Evolutionary conservation across 2,113 vertebrate species (phyloP).

Genomic region (Xenus cinereus): DNA sequence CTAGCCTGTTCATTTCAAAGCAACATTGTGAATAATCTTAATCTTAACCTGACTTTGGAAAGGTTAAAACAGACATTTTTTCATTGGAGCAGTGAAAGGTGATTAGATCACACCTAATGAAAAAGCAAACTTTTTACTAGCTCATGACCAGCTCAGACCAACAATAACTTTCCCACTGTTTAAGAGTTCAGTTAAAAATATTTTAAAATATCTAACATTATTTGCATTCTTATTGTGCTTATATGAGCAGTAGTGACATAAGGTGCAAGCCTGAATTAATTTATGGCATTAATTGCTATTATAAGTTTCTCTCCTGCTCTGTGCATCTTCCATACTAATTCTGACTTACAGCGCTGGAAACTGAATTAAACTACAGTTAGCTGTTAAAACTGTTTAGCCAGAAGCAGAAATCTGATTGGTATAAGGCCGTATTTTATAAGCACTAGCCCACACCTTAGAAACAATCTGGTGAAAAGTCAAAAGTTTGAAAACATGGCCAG

Average conservation of each 20-base stretch:
- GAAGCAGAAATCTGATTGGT: neutral
- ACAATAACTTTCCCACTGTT: constrained; percentile 23
- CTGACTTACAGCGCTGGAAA: neutral
- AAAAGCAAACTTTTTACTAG: constrained; percentile 43
- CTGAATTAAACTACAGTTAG: neutral
- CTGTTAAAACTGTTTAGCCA: neutral
- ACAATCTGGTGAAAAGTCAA: neutral
- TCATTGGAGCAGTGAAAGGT: constrained; percentile 9
- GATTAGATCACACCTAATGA: constrained; percentile 63
- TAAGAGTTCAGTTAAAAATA: neutral
- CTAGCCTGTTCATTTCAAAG: neutral
- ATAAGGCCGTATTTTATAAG: neutral
- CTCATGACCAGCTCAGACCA: neutral
- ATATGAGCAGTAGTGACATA: neutral
- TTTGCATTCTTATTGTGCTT: neutral
- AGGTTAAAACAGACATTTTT: neutral
- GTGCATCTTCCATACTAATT: neutral
- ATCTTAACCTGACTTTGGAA: constrained; percentile 34
- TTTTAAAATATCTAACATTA: constrained; percentile 24
- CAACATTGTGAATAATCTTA: neutral
- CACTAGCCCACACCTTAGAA: neutral
- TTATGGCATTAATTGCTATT: neutral
- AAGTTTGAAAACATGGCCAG: neutral
- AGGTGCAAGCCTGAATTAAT: neutral
- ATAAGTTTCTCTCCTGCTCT: neutral